These are phyloP conservation scores for Thalassaphorura encarpata DNA, from an alignment of 1,140 invertebrate genomes.

Conservation along the genomic window DNA sequence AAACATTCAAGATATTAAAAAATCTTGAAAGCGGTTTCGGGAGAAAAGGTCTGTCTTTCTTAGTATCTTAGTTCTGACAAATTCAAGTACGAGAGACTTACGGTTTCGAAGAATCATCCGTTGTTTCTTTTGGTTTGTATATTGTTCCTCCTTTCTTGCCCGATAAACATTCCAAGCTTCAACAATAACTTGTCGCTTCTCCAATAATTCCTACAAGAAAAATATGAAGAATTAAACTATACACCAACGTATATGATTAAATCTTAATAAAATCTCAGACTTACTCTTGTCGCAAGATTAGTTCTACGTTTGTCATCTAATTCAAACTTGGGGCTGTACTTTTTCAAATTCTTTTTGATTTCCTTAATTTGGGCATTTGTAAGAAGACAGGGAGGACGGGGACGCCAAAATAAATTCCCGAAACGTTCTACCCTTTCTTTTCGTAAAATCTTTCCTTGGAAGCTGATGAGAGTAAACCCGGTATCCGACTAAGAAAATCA, in stretches of 20 bases:
- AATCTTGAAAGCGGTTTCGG: not conserved
- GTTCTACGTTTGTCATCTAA: slow-evolving; percentile 85
- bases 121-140: slow-evolving; percentile 60
- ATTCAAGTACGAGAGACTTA: slow-evolving; percentile 46
- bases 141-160: slow-evolving; percentile 61
- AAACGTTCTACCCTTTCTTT: slow-evolving; percentile 82
- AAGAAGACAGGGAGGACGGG: slow-evolving; percentile 77
- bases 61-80: too few relatives aligned
- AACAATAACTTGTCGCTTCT: slow-evolving; percentile 82
- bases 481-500: slow-evolving; percentile 60
- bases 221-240: slow-evolving; percentile 16
- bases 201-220: slow-evolving; percentile 66
- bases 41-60: too few relatives aligned
- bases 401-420: slow-evolving; percentile 92
- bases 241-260: too few relatives aligned
- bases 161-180: slow-evolving; percentile 75
- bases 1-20: not conserved
- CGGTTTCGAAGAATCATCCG: slow-evolving; percentile 74
- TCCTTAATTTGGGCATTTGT: slow-evolving; percentile 73
- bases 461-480: slow-evolving; percentile 94
- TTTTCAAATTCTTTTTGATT: slow-evolving; percentile 96
- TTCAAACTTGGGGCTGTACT: slow-evolving; percentile 92
- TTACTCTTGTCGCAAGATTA: too few relatives aligned
- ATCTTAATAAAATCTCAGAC: too few relatives aligned
- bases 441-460: slow-evolving; percentile 77